These are phyloP conservation scores for Microcebus murinus DNA, from an alignment of 2,113 vertebrate genomes.

Conservation along the genomic window DNA sequence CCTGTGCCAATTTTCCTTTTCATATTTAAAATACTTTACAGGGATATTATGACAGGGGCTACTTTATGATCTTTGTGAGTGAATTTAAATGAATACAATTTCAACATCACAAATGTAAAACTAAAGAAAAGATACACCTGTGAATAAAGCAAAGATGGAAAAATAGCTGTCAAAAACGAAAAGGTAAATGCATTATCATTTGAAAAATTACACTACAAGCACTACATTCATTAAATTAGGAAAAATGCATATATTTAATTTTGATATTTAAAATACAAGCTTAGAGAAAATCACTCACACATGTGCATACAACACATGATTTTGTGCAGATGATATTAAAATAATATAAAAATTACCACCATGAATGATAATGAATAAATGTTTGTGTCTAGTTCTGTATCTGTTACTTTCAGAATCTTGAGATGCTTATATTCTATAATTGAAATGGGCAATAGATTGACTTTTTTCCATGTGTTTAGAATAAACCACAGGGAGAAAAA, in stretches of 20 bases:
- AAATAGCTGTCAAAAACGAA: not conserved
- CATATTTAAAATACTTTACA: not conserved
- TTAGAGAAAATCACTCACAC: not conserved
- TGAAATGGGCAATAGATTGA: not conserved
- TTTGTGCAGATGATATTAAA: not conserved
- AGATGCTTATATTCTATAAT: not conserved
- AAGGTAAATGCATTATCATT: not conserved
- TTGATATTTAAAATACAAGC: not conserved
- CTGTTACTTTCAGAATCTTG: not conserved
- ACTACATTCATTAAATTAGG: not conserved
- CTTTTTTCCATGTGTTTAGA: not conserved
- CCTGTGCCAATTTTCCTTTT: not conserved
- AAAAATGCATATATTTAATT: not conserved
- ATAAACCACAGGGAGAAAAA: not conserved
- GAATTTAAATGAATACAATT: not conserved
- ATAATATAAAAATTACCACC: not conserved
- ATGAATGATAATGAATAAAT: not conserved
- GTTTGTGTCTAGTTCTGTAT: not conserved
- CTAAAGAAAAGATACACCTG: not conserved
- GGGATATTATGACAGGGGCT: not conserved
- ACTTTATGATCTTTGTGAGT: not conserved
- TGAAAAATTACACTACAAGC: not conserved
- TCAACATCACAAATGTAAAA: not conserved
- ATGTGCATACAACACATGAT: not conserved
- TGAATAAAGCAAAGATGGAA: not conserved